Base-by-base conservation (phyloP, 2,888 invertebrate genomes). In the Pediacus dermestoides region DNA sequence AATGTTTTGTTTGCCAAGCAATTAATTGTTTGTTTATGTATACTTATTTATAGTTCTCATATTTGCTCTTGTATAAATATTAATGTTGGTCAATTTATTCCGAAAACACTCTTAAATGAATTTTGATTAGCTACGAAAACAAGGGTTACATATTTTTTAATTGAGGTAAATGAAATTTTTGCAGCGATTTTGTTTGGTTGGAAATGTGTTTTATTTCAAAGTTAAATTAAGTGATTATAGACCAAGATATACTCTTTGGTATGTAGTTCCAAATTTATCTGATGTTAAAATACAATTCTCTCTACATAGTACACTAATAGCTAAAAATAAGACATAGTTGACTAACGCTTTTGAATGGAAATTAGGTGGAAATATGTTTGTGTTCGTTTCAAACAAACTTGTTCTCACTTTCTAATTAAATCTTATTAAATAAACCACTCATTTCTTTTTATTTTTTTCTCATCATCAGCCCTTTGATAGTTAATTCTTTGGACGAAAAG, bases 261-360 rank as follows among this genome's bases (percentile, higher is more conserved):
- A 38, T 42, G 42, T 34, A 38, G 42, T 38, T 42, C 42, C 37
- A 42, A 42, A 42, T 38, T 42, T 42, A 42, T 34, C 37, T 38
- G 25, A 27, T 38, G 36, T 16, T 34, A 11, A 32, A 16, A 32
- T 23, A 23, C 23, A 23, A 23, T 23, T 23, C 23, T 23, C 23
- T 23, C 23, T 23, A 23, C 9, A 23, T 23, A 23, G 23, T 23
- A 23, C 10, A 23, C 28, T 28, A 16, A 31, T 31, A 11, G 16
- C 31, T 31, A 31, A 31, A 31, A 31, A 31, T 31, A 31, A 11
- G 28, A 28, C 28, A 15, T 31, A 16, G 21, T 33, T 33, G 31
- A 31, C 28, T 14, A 18, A 16, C 35, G 27, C 30, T 37, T 38
- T 38, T 38, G 33, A 38, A 38, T 38, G 38, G 38, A 38, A 38